phyloP scores from a whole-genome alignment of 2,888 invertebrate genomes.

The Athetis lepigone region DNA sequence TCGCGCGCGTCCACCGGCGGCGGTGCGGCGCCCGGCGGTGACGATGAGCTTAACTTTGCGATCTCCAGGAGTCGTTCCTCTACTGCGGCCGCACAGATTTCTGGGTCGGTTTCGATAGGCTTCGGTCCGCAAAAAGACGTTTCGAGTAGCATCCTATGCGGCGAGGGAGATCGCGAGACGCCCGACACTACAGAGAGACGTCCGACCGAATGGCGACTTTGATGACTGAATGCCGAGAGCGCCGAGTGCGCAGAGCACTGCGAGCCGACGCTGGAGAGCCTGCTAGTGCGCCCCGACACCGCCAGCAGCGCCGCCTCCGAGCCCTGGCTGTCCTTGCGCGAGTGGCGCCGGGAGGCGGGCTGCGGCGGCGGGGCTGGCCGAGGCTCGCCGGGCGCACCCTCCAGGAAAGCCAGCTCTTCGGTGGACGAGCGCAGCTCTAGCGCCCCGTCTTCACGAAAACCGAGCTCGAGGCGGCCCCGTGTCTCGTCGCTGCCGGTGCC shows the following conservation, averaged over 20 bases:
- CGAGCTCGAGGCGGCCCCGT: constrained; percentile 83
- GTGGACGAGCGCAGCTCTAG: constrained; percentile 96
- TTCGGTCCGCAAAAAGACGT: constrained; percentile 97
- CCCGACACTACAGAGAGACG: constrained; percentile 88
- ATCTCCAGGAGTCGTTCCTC: constrained; percentile 85
- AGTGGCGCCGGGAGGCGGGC: constrained; percentile 85
- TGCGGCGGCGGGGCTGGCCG: constrained; percentile 61
- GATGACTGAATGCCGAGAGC: constrained; percentile 73
- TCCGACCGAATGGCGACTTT: constrained; percentile 75
- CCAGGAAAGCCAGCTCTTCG: constrained; percentile 96
- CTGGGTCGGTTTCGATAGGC: constrained; percentile 91
- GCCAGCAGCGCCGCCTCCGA: constrained; percentile 94
- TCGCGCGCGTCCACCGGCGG: constrained; percentile 76
- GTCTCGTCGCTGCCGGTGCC: constrained; percentile 77
- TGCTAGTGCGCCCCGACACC: constrained; percentile 95
- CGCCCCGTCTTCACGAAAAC: constrained; percentile 94
- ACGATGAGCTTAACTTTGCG: constrained; percentile 70
- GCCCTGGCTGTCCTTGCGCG: constrained; percentile 93
- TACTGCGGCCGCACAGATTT: constrained; percentile 85
- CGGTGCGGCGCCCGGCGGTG: constrained; percentile 43
- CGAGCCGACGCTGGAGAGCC: constrained; percentile 93
- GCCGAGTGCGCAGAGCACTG: constrained; percentile 92
- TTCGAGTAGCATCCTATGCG: constrained; percentile 97
- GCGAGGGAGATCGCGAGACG: constrained; percentile 94
- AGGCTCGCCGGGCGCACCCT: constrained; percentile 82